Conservation (phyloP, 2,888 invertebrate genomes). For the Dicroscelio sp. region DNA sequence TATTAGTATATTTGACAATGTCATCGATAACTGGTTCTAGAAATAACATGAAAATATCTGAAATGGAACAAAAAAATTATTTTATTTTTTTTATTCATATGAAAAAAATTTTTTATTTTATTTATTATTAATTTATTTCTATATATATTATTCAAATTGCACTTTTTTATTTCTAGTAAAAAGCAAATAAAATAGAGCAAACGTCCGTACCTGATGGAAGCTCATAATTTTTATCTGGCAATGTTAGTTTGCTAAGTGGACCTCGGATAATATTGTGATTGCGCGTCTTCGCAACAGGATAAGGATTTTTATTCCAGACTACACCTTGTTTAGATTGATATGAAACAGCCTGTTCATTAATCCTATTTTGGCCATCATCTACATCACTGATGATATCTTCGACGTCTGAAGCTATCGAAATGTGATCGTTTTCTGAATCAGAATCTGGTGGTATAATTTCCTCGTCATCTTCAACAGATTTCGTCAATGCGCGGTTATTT, state of each 20-base stretch:
- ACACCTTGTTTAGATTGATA: not conserved
- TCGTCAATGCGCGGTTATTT: too few species aligned
- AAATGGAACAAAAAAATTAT: too few species aligned
- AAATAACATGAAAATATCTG: slow-evolving; percentile 9
- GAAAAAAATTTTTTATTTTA: too few species aligned
- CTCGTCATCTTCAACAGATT: not conserved
- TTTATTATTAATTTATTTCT: too few species aligned
- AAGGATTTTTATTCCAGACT: not conserved
- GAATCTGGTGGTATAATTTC: not conserved
- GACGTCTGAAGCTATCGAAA: not conserved
- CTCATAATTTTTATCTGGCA: not conserved
- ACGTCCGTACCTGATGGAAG: too few species aligned
- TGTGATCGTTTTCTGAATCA: not conserved
- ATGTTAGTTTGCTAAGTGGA: not conserved
- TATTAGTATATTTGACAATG: slow-evolving; percentile 3
- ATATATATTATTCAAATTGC: too few species aligned
- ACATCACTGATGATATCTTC: not conserved
- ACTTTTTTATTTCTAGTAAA: too few species aligned
- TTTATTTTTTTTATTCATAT: too few species aligned
- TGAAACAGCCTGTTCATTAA: not conserved
- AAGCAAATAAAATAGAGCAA: too few species aligned
- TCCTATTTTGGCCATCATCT: not conserved
- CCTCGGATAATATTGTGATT: not conserved
- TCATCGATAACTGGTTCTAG: slow-evolving; percentile 2
- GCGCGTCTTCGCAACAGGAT: not conserved